Base-by-base conservation (phyloP, 2,888 invertebrate genomes). In the Iphiclides podalirius region DNA sequence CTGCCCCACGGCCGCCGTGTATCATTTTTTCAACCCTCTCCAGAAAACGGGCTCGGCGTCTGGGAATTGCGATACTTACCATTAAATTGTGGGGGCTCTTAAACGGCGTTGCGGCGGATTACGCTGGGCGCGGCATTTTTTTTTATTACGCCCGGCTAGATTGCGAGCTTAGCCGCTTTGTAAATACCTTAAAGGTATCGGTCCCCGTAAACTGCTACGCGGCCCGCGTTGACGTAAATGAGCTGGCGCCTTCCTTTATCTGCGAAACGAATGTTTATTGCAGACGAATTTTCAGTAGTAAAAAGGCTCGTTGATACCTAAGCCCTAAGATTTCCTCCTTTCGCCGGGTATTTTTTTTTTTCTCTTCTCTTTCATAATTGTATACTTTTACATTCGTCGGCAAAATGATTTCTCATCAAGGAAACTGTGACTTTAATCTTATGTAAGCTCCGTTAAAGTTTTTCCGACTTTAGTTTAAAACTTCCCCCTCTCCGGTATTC, bases 151-250 rank as follows among this genome's bases (percentile, higher is more conserved):
- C 55, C 64, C 66, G 65, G 63, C 75, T 73, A 75, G 73, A 79
- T 82, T 79, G 73, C 66, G 65, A 60, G 75, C 72, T 83, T 75
- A 78, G 75, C 73, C 76, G 73, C 77, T 84, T 82, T 79, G 81
- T 82, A 83, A 86, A 85, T 81, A 84, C 79, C 83, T 82, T 79
- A 73, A 79, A 85, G 79, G 83, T 88, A 87, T 86, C 76, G 82
- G 79, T 66, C 68, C 68, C 66, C 70, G 70, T 82, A 86, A 85
- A 84, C 74, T 79, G 74, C 60, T 63, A 72, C n/a, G n/a, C n/a
- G n/a, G n/a, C n/a, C 76, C 72, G 67, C 63, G 77, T 64, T 82
- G 87, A 87, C 82, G 75, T 76, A 85, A 87, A 88, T 83, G 83
- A 85, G 77, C 70, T 72, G 64, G 79, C 73, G 77, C 78, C 74